phyloP scores from a whole-genome alignment of 2,888 invertebrate species.

The Dioctria linearis region DNA sequence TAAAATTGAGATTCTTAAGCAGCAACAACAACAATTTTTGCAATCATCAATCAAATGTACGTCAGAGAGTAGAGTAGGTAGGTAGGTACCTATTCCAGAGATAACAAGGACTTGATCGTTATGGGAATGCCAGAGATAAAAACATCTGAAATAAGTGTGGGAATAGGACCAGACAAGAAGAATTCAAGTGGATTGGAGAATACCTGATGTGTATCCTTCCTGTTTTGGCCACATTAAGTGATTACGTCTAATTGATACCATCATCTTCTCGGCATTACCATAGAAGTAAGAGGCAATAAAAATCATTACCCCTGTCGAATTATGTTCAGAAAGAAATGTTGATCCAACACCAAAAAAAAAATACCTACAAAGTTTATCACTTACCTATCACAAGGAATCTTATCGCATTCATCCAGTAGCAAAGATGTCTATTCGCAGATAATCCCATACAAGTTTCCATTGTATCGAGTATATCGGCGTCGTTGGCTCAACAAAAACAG shows the following conservation, averaged over 20 bases:
- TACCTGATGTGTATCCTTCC: conserved; percentile 29
- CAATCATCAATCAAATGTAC: conserved; percentile 43
- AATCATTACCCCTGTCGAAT: not conserved
- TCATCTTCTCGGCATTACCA: too few species aligned
- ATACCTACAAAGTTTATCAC: not conserved
- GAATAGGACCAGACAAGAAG: not conserved
- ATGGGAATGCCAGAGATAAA: conserved; percentile 6
- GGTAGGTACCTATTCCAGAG: not conserved
- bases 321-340: not conserved
- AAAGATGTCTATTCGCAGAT: conserved; percentile 29
- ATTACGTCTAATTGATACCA: conserved; percentile 47
- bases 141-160: conserved; percentile 8
- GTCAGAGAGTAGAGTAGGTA: conserved; percentile 19
- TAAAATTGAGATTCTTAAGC: too few species aligned
- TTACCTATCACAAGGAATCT: conserved; percentile 45
- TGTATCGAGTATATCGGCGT: conserved; percentile 2
- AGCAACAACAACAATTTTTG: conserved; percentile 14
- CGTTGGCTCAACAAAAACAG: not conserved
- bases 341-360: not conserved
- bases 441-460: conserved; percentile 39
- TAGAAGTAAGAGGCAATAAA: not conserved
- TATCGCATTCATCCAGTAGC: conserved; percentile 30
- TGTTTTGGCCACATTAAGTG: conserved; percentile 23
- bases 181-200: not conserved
- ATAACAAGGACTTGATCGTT: conserved; percentile 23